These are phyloP conservation scores for Atherinomorus stipes DNA, from an alignment of 2,113 vertebrate species.

Conservation along the genomic window DNA sequence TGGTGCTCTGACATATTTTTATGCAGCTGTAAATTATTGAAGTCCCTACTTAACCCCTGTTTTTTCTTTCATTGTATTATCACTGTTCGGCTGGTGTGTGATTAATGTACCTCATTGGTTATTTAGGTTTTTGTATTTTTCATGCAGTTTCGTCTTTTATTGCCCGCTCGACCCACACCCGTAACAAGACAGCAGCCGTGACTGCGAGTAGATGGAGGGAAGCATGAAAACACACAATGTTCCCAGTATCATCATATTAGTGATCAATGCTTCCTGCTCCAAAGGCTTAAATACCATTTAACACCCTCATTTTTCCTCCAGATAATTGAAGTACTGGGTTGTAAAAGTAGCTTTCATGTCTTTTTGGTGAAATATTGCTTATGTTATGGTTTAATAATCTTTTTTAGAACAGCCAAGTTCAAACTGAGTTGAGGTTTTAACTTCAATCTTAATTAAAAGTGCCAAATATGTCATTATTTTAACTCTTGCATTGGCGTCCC, in stretches of 20 bases:
- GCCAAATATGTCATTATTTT: too few species aligned
- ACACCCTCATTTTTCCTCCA: too few species aligned
- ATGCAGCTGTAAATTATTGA: constrained; percentile 68
- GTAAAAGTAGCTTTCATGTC: too few species aligned
- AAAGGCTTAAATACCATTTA: neutral
- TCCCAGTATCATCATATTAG: neutral
- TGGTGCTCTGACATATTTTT: constrained; percentile 53
- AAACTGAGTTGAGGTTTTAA: too few species aligned
- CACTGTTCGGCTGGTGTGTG: constrained; percentile 56
- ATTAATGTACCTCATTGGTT: constrained; percentile 75
- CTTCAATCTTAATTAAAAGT: too few species aligned
- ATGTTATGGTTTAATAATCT: too few species aligned
- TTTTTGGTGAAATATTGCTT: too few species aligned
- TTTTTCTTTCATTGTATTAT: constrained; percentile 75
- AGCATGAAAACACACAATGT: neutral
- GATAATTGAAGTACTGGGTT: too few species aligned
- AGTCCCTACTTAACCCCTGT: constrained; percentile 67
- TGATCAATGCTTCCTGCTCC: neutral
- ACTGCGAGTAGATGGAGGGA: neutral
- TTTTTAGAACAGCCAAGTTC: too few species aligned
- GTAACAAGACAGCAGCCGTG: constrained; percentile 8
- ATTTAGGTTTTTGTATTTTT: constrained; percentile 75
- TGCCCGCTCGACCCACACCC: neutral
- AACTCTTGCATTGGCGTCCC: too few species aligned
- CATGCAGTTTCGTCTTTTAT: constrained; percentile 46